Conservation (phyloP, 2,797 vertebrate genomes). For the Hypotaenidia okinawae region DNA sequence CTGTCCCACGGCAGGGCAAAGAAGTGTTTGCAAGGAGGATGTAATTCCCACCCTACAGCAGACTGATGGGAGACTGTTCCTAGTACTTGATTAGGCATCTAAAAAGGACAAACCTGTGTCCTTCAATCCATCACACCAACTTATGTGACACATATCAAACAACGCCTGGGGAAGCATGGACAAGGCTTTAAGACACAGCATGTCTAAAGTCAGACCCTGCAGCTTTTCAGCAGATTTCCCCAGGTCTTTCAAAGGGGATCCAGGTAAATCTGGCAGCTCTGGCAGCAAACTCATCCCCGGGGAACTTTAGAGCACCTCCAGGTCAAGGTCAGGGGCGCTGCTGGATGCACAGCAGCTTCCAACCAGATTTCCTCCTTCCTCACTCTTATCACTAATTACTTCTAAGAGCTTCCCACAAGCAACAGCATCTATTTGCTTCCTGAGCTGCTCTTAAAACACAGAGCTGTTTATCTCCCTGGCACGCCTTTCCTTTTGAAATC, state of each 20-base stretch:
- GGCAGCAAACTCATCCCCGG: background rate
- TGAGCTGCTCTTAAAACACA: background rate
- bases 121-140: background rate
- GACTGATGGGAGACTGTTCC: fast-evolving
- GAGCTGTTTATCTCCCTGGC: slow-evolving; percentile 30
- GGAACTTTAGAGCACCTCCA: background rate
- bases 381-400: slow-evolving; percentile 36
- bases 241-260: background rate
- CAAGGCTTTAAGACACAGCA: background rate
- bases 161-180: background rate
- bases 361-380: slow-evolving; percentile 47
- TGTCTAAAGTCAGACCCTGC: background rate
- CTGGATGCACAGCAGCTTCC: background rate
- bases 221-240: background rate
- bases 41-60: background rate
- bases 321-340: slow-evolving; percentile 8
- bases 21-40: background rate
- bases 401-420: slow-evolving; percentile 28
- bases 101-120: background rate
- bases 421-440: background rate
- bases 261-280: background rate
- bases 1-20: background rate
- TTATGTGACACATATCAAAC: fast-evolving
- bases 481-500: slow-evolving; percentile 26
- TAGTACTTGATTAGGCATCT: background rate